These are phyloP conservation scores for Barnardius zonarius DNA, from an alignment of 2,113 vertebrate genomes.

Conservation along the genomic window DNA sequence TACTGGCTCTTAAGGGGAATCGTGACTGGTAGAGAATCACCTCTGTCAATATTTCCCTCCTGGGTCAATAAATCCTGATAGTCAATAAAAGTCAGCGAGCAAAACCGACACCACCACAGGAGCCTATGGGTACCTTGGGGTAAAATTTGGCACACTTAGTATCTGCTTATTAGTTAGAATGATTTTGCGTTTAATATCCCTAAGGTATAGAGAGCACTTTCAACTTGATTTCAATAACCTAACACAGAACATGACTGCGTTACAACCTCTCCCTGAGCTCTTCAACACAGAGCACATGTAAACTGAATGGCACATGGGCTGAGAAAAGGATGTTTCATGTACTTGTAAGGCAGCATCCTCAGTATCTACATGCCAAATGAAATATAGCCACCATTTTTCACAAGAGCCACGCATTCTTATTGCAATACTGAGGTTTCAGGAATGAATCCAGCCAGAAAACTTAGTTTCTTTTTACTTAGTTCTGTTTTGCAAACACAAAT, in stretches of 20 bases:
- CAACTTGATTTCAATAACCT: background rate
- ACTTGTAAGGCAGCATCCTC: rapidly evolving
- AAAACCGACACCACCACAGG: background rate
- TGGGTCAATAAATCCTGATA: conserved; percentile 23
- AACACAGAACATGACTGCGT: rapidly evolving
- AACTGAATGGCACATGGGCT: rapidly evolving
- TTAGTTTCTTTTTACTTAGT: background rate
- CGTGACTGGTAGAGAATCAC: background rate
- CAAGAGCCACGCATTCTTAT: rapidly evolving
- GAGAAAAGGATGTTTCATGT: background rate
- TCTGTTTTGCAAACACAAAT: background rate
- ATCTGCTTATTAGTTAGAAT: background rate
- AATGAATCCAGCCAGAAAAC: background rate
- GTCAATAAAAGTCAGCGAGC: conserved; percentile 35
- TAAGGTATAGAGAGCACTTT: background rate
- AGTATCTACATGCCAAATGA: too few species aligned
- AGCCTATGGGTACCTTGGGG: background rate
- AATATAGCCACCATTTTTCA: rapidly evolving
- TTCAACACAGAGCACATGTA: rapidly evolving
- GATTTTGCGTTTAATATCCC: background rate
- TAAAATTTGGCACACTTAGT: background rate
- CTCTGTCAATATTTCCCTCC: background rate
- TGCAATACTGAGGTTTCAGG: rapidly evolving
- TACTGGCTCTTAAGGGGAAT: background rate
- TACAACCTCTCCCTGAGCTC: background rate